phyloP scores from a whole-genome alignment of 2,797 vertebrate genomes.

The Pitangus sulphuratus region DNA sequence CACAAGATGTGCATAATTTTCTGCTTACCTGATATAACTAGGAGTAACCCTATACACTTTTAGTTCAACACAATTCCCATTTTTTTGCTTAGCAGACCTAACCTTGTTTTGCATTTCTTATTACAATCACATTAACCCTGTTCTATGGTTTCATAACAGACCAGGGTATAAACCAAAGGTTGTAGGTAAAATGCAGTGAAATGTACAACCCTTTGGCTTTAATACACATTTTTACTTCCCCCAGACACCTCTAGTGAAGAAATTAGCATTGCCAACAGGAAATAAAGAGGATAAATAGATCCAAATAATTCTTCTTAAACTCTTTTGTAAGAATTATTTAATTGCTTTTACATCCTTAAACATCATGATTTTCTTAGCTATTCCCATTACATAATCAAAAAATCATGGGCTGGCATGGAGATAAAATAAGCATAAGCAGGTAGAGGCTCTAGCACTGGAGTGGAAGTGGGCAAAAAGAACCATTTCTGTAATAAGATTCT shows the following conservation, averaged over 20 bases:
- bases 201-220: background rate
- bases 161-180: background rate
- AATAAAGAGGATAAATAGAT: background rate
- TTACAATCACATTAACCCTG: background rate
- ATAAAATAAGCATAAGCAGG: background rate
- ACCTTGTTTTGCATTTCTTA: background rate
- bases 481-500: background rate
- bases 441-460: background rate
- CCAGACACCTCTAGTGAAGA: background rate
- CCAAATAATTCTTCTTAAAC: background rate
- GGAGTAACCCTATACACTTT: background rate
- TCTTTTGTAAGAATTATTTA: background rate
- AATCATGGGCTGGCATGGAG: background rate
- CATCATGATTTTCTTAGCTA: background rate
- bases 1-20: background rate
- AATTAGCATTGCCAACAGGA: background rate
- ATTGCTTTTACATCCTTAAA: background rate
- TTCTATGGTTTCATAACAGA: background rate
- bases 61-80: background rate
- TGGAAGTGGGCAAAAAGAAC: background rate
- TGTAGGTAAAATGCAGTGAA: background rate
- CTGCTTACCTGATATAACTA: background rate
- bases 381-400: background rate
- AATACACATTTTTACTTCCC: background rate
- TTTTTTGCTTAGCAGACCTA: background rate